phyloP scores from a whole-genome alignment of 30 jellyfish, hydroid and myxozoan species.

The Calvadosia cruxmelitensis region DNA sequence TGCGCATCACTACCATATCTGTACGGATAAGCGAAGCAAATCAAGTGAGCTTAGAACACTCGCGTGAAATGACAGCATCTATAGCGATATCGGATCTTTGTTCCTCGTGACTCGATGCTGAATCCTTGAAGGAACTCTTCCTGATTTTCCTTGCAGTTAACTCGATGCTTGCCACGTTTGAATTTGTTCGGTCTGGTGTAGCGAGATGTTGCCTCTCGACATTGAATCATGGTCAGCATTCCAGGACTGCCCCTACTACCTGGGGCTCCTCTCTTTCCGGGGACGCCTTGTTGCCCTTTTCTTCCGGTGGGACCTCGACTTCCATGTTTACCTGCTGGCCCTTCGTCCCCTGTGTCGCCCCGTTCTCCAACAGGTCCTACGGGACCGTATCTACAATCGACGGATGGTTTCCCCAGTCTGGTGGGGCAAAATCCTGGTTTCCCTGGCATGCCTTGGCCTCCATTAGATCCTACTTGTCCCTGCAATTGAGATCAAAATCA shows the following conservation, averaged over 20 bases:
- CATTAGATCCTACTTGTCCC: conserved; percentile 51
- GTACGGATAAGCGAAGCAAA: too few species aligned
- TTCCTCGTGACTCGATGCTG: conserved; percentile 38
- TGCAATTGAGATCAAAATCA: too few species aligned
- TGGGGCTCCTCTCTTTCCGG: conserved; percentile 80
- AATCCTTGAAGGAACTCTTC: conserved; percentile 56
- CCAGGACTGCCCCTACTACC: conserved; percentile 83
- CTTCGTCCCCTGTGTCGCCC: conserved; percentile 56
- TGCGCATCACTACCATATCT: neutral
- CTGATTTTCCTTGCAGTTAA: conserved; percentile 36
- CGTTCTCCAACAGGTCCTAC: conserved; percentile 34
- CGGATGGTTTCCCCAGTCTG: neutral
- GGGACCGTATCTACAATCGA: conserved; percentile 9
- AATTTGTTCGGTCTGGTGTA: conserved; percentile 40
- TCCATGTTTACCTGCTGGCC: conserved; percentile 51
- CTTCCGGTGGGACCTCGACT: conserved; percentile 57
- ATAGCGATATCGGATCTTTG: conserved; percentile 45
- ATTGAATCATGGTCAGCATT: conserved; percentile 31
- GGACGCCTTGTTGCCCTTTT: conserved; percentile 40
- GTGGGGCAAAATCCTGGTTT: conserved; percentile 16
- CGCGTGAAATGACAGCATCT: conserved; percentile 45
- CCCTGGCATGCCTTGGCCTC: conserved; percentile 35
- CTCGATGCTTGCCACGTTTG: conserved; percentile 27
- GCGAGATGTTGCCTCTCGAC: conserved; percentile 28
- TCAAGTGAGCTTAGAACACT: conserved; percentile 13